A percentile compares a stretch with the other conserved stretches of the same genome.
Conservation (phyloP, 23 tunicate genomes). For the Ascidia mentula region DNA sequence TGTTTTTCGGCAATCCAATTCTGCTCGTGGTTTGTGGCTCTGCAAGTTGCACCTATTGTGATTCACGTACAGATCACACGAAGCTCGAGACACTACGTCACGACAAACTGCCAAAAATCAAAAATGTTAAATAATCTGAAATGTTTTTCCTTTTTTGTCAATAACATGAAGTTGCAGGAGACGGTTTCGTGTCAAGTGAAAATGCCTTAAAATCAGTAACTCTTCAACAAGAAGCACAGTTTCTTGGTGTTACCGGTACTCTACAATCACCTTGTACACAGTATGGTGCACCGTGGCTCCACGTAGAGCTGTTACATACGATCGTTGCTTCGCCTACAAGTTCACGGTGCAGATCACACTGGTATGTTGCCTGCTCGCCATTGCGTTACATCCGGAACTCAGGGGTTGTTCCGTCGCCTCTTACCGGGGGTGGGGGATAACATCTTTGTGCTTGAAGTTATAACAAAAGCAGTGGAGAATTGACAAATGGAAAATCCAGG, state of each 20-base stretch:
- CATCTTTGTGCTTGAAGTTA: neutral
- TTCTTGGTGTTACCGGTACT: too few relatives aligned
- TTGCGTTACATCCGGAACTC: neutral
- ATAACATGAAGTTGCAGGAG: too few relatives aligned
- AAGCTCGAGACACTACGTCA: too few relatives aligned
- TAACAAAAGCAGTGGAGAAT: too few relatives aligned
- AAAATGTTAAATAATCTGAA: too few relatives aligned
- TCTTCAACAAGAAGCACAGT: too few relatives aligned
- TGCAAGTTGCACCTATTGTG: neutral
- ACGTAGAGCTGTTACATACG: neutral
- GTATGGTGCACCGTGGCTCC: neutral
- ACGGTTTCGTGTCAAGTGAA: too few relatives aligned
- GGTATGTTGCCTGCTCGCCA: neutral
- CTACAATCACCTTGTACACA: neutral
- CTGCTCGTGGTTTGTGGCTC: neutral
- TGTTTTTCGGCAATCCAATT: neutral
- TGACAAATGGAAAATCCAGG: too few relatives aligned
- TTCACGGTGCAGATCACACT: neutral
- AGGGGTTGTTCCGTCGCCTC: neutral
- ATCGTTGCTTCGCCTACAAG: neutral
- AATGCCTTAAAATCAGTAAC: too few relatives aligned
- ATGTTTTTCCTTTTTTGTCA: too few relatives aligned
- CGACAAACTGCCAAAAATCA: too few relatives aligned
- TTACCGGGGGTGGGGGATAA: neutral
- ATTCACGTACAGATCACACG: too few relatives aligned